A percentile compares a stretch with the other conserved stretches of the same genome.
phyloP scores from a whole-genome alignment of 2,888 invertebrate genomes.

The Pyrrhia umbra region DNA sequence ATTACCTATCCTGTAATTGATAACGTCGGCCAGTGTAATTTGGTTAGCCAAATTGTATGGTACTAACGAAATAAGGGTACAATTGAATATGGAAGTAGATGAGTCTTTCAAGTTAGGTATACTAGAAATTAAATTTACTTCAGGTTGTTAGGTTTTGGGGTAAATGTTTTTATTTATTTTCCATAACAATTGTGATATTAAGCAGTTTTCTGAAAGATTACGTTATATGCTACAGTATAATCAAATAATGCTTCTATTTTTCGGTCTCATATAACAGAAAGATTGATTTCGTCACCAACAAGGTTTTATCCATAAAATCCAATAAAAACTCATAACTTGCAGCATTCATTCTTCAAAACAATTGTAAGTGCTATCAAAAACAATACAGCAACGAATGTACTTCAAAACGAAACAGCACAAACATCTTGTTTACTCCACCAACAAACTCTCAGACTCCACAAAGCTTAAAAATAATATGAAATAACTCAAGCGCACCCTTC shows the following conservation, averaged over 20 bases:
- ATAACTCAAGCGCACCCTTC: slow-evolving; percentile 67
- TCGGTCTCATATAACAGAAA: not conserved
- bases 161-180: not conserved
- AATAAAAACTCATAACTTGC: not conserved
- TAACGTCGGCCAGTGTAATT: slow-evolving; percentile 51
- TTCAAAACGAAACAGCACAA: slow-evolving; percentile 19
- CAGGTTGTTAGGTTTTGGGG: not conserved
- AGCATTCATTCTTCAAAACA: slow-evolving; percentile 8
- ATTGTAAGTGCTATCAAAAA: slow-evolving; percentile 6
- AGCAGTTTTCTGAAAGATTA: no score
- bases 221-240: no score
- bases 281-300: not conserved
- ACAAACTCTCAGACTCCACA: slow-evolving; percentile 32
- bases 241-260: no score
- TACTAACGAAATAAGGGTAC: slow-evolving; percentile 32
- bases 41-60: slow-evolving; percentile 52
- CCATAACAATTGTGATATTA: no score
- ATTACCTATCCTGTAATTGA: slow-evolving; percentile 57
- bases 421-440: slow-evolving; percentile 44
- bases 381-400: slow-evolving; percentile 18
- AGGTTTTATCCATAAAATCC: not conserved
- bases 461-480: slow-evolving; percentile 59
- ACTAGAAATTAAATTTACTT: slow-evolving; percentile 13
- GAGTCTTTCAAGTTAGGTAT: slow-evolving; percentile 42
- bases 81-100: slow-evolving; percentile 49